Conservation (phyloP, 2,888 invertebrate species). For the Agrotis ipsilon region DNA sequence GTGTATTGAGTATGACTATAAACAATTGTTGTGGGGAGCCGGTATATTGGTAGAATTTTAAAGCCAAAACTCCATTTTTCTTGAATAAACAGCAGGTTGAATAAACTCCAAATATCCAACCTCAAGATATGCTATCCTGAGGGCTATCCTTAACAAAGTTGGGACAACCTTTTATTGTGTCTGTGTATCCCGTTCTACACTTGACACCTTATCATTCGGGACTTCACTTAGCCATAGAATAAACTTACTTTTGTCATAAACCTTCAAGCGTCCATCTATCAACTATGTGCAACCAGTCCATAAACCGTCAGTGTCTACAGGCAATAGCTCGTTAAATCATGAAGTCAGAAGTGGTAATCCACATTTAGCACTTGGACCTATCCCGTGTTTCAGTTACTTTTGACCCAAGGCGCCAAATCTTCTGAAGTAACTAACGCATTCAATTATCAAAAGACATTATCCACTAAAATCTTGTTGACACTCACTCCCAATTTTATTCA, state of each 20-base stretch:
- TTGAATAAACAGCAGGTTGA: too few relatives aligned
- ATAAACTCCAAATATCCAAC: too few relatives aligned
- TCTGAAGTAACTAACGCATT: neutral
- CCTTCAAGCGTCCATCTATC: neutral
- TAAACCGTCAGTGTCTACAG: neutral
- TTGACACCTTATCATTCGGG: slow-evolving; percentile 31
- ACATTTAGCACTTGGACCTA: neutral
- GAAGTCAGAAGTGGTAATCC: neutral
- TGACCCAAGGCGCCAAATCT: slow-evolving; percentile 1
- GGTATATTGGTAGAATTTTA: too few relatives aligned
- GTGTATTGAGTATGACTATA: too few relatives aligned
- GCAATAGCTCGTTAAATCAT: neutral
- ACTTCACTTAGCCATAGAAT: too few relatives aligned
- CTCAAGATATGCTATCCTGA: neutral
- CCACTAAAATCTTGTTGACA: neutral
- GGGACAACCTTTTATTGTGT: slow-evolving; percentile 36
- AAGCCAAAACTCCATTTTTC: too few relatives aligned
- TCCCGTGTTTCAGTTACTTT: slow-evolving; percentile 4
- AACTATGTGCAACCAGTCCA: neutral
- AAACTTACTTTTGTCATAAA: slow-evolving; percentile 12
- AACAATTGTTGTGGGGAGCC: too few relatives aligned
- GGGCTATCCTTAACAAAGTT: slow-evolving; percentile 27
- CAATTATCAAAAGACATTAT: neutral
- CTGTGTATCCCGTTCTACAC: slow-evolving; percentile 33
- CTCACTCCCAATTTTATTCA: neutral